Percentiles rank a stretch among this genome's conserved stretches.
Conservation (phyloP, 2,888 invertebrate species). For the Caenorhabditis plicata region DNA sequence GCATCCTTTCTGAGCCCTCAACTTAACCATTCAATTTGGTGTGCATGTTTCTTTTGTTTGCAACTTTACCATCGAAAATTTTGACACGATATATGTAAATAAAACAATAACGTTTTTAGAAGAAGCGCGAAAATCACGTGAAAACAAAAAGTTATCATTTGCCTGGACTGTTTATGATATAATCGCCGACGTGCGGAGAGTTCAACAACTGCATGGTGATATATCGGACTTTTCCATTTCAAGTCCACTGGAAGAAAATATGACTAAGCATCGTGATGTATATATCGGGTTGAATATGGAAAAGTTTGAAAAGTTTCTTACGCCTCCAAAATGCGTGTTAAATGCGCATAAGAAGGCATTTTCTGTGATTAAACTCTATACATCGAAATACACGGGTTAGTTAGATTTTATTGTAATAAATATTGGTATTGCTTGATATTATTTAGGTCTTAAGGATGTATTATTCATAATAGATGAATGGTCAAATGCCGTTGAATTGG, state of each 20-base stretch:
- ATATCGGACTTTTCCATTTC: conserved; percentile 7
- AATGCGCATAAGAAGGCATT: no score
- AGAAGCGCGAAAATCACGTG: conserved; percentile 14
- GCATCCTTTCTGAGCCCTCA: no score
- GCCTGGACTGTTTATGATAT: conserved; percentile 36
- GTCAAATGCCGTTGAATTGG: conserved; percentile 17
- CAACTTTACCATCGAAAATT: neutral
- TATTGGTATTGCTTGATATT: neutral
- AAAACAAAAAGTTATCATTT: conserved; percentile 35
- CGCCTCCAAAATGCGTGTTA: no score
- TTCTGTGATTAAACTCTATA: no score
- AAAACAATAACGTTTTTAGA: conserved; percentile 7
- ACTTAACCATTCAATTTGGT: no score
- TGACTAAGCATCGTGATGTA: no score
- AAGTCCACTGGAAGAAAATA: no score
- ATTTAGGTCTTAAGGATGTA: conserved; percentile 27
- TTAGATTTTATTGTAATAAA: neutral
- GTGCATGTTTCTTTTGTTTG: neutral
- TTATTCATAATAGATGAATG: conserved; percentile 34
- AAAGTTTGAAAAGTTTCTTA: no score
- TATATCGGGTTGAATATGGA: no score
- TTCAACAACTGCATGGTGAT: neutral
- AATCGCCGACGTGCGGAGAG: no score
- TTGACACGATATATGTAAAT: neutral
- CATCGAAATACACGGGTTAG: conserved; percentile 13